A percentile compares a stretch with the other conserved stretches of the same genome.
These are phyloP conservation scores for Drosophila ambigua DNA, from an alignment of 1,140 invertebrate genomes.

Conservation along the genomic window DNA sequence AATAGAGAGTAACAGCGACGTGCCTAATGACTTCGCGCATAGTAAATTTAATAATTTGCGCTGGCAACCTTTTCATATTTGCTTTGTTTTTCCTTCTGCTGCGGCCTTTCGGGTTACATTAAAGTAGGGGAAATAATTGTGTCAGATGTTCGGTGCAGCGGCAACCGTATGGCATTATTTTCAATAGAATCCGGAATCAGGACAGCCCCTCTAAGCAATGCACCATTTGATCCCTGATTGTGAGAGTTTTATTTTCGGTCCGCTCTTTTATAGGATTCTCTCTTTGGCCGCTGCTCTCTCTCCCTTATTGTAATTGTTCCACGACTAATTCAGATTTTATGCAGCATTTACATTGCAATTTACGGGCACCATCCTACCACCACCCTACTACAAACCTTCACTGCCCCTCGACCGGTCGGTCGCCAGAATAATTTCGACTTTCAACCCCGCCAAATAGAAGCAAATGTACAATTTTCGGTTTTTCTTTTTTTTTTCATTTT, in stretches of 20 bases:
- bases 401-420: slow-evolving; percentile 7
- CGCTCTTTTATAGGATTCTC: not conserved
- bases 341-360: slow-evolving; percentile 80
- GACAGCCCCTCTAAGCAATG: slow-evolving; percentile 62
- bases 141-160: slow-evolving; percentile 60
- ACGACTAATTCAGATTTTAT: slow-evolving; percentile 74
- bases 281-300: slow-evolving; percentile 2
- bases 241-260: slow-evolving; percentile 7
- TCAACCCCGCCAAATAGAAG: slow-evolving; percentile 54
- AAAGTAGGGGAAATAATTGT: slow-evolving; percentile 57
- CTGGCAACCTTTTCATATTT: slow-evolving; percentile 29
- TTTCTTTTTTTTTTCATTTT: slow-evolving; percentile 38
- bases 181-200: slow-evolving; percentile 53
- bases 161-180: slow-evolving; percentile 70
- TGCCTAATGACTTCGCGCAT: slow-evolving; percentile 55
- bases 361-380: slow-evolving; percentile 29
- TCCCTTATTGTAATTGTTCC: slow-evolving; percentile 60
- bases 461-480: slow-evolving; percentile 55
- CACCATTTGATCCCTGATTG: slow-evolving; percentile 51
- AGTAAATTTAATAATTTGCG: slow-evolving; percentile 60
- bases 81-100: slow-evolving; percentile 18
- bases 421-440: slow-evolving; percentile 48
- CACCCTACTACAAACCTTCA: not conserved
- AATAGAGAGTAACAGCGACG: slow-evolving; percentile 28
- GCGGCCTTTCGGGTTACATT: not conserved